Evolutionary conservation across 2,888 invertebrate species (phyloP).

Genomic region (Caenorhabditis imperialis): DNA sequence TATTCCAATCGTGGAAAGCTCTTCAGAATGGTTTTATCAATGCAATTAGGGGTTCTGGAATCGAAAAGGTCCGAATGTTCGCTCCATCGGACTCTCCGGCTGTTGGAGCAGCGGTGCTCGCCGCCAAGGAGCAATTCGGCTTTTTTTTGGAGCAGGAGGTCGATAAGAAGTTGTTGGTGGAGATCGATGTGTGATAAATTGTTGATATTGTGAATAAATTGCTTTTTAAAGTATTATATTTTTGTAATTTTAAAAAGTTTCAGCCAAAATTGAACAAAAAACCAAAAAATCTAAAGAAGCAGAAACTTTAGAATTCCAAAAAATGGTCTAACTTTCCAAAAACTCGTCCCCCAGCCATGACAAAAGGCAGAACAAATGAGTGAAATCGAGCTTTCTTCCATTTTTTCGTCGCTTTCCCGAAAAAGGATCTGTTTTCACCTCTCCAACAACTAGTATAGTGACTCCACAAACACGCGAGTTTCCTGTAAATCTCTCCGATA

Average conservation of each 20-base stretch:
- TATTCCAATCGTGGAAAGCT: conserved; percentile 67
- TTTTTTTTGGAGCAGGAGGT: conserved; percentile 14
- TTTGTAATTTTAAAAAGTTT: too few relatives aligned
- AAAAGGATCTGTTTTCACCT: too few relatives aligned
- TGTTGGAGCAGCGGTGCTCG: conserved; percentile 64
- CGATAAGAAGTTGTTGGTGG: conserved; percentile 14
- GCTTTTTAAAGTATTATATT: too few relatives aligned
- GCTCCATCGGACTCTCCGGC: conserved; percentile 56
- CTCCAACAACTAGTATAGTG: not conserved
- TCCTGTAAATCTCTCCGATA: conserved; percentile 35
- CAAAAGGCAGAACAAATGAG: too few relatives aligned
- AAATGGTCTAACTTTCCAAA: too few relatives aligned
- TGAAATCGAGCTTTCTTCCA: too few relatives aligned
- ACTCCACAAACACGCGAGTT: conserved; percentile 19
- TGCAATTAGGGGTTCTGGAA: conserved; percentile 31
- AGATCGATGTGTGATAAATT: conserved; percentile 6
- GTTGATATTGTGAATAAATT: too few relatives aligned
- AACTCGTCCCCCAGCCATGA: too few relatives aligned
- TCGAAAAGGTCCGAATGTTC: conserved; percentile 54
- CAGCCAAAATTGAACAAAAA: too few relatives aligned
- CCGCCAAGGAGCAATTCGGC: conserved; percentile 40
- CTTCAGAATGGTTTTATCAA: conserved; percentile 47
- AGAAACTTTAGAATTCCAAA: too few relatives aligned
- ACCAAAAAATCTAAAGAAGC: too few relatives aligned
- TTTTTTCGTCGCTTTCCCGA: too few relatives aligned